Evolutionary conservation across 2,888 invertebrate species (phyloP), one percentile per base, ranked within the genome.

Genomic region (Scrobipalpa costella): DNA sequence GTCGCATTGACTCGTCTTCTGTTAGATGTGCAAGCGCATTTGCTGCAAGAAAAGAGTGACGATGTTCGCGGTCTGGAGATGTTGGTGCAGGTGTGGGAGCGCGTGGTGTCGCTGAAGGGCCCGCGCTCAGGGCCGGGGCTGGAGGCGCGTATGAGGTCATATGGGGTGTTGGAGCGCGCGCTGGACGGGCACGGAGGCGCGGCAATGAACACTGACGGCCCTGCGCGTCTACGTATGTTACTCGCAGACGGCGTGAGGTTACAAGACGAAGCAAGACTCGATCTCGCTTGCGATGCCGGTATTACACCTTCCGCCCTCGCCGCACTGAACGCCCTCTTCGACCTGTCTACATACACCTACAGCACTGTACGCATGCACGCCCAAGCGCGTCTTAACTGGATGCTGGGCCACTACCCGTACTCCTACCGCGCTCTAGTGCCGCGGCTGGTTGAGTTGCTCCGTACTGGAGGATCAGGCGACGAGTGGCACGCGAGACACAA

Each of bases 51-150:
- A 62, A 93, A 94, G 67, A 95, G 96, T 69, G 97, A 97, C 74
- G 96, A 98, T 75, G 97, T 96, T 0, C 94, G 95, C 73, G 94
- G 95, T 67, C 92, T 97, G 52, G 92, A 93, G 76, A 73, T 84
- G 91, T 83, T 88, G 67, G 84, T 89, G 7, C 77, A 95, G 95
- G 94, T 96, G 60, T 96, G 95, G 93, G 94, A 94, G 69, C 90
- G 92, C 93, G 71, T 88, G 5, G 75, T 86, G 11, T 77, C 83
- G 44, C 68, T 81, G 63, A 81, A 81, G 65, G 83, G 83, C 0
- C 65, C 74, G 83, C 86, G 93, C 84, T 69, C 76, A 0, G 78
- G 79, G 0, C 66, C 92, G 0, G 92, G 93, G 8, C 67, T 94
- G 70, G 95, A 95, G 69, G 86, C 89, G 0, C 93, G 94, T 0